Percentiles rank a stretch among this genome's conserved stretches.
phyloP scores from a whole-genome alignment of 2,113 vertebrate genomes.

The Eulemur rufifrons region DNA sequence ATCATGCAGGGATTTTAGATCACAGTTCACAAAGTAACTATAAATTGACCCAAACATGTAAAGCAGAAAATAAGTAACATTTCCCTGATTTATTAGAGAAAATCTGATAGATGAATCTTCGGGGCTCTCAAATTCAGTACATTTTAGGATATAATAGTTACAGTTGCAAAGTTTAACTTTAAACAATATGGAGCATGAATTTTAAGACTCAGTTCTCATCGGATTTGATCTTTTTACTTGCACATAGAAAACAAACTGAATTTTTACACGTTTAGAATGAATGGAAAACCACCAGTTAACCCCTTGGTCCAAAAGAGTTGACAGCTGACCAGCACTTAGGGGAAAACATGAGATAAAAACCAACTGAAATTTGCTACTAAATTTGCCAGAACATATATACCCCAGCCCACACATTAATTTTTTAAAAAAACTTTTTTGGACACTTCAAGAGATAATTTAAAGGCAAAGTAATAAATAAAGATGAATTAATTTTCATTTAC shows the following conservation, averaged over 20 bases:
- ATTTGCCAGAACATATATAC: neutral
- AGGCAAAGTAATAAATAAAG: neutral
- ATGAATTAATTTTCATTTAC: neutral
- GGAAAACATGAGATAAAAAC: conserved; percentile 31
- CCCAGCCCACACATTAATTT: neutral
- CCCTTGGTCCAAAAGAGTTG: neutral
- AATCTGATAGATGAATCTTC: neutral
- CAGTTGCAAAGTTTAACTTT: neutral
- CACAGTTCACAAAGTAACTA: neutral
- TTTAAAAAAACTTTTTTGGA: neutral
- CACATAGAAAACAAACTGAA: neutral
- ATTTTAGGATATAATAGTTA: neutral
- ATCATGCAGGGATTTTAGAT: neutral
- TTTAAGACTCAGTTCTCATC: neutral
- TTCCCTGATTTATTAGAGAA: conserved; percentile 22
- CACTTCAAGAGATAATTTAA: conserved; percentile 15
- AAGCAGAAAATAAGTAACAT: neutral
- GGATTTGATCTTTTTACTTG: neutral
- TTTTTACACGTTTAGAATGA: conserved; percentile 32
- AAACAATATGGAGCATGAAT: neutral
- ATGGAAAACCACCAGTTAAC: conserved; percentile 34
- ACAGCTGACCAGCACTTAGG: neutral
- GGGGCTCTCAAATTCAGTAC: neutral
- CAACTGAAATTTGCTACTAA: neutral
- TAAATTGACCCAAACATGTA: neutral